These are phyloP conservation scores for Platygyra sinensis DNA, from an alignment of 64 coral and sea anemone species.

Conservation along the genomic window DNA sequence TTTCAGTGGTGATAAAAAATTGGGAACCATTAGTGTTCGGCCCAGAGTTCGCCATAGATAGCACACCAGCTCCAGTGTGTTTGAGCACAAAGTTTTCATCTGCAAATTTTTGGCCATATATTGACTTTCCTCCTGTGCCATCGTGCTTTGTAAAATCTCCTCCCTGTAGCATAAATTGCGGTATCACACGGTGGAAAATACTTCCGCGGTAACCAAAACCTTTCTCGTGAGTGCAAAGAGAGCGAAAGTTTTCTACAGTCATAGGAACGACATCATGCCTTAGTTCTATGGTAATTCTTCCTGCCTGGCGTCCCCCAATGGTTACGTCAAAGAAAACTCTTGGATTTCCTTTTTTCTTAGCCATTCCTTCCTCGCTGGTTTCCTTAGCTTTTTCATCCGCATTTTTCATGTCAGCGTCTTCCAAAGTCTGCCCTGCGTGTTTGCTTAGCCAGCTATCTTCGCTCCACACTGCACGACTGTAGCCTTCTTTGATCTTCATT, in stretches of 20 bases:
- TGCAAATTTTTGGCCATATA: constrained; percentile 97
- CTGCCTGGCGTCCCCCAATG: constrained; percentile 70
- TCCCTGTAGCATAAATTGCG: constrained; percentile 96
- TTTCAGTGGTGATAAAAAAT: constrained; percentile 98
- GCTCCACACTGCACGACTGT: constrained; percentile 94
- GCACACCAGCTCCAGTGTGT: constrained; percentile 85
- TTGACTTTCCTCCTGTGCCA: constrained; percentile 96
- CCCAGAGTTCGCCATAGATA: constrained; percentile 98
- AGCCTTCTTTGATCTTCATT: constrained; percentile 99
- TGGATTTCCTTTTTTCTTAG: constrained; percentile 83
- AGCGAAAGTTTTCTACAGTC: constrained; percentile 97
- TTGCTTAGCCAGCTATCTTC: constrained; percentile 95
- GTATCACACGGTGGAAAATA: constrained; percentile 93
- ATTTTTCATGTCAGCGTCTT: constrained; percentile 60
- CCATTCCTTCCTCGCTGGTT: constrained; percentile 16
- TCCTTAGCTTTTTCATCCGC: constrained; percentile 44
- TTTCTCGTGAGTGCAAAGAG: constrained; percentile 96
- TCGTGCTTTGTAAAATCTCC: constrained; percentile 96
- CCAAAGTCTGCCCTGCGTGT: constrained; percentile 83
- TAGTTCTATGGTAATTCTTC: constrained; percentile 84
- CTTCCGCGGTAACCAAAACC: constrained; percentile 96
- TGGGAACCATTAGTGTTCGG: constrained; percentile 98
- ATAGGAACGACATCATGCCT: constrained; percentile 96
- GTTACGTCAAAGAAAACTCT: constrained; percentile 91
- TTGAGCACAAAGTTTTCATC: constrained; percentile 99